Conservation (phyloP, 2,888 invertebrate genomes). For the Candidula unifasciata region DNA sequence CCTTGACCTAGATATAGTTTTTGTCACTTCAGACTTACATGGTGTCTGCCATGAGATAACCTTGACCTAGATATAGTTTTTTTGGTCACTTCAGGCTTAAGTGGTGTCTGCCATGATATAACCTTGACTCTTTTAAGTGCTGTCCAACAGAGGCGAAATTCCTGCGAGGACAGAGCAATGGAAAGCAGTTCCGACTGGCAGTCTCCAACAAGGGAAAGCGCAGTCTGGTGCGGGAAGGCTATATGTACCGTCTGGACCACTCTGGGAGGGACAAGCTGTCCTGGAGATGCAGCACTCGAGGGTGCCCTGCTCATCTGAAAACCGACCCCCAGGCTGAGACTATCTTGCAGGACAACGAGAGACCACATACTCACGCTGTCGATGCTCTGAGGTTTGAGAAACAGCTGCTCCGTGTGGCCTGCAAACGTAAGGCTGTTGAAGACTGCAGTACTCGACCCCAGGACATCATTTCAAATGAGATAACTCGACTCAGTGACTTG, state of each 20-base stretch:
- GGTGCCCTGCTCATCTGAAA: slow-evolving; percentile 34
- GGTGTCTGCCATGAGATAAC: too few species aligned
- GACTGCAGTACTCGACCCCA: slow-evolving; percentile 23
- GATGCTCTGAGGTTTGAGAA: slow-evolving; percentile 32
- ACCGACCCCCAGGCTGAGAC: background rate
- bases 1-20: too few species aligned
- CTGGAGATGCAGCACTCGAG: slow-evolving; percentile 37
- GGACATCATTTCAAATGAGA: slow-evolving; percentile 37
- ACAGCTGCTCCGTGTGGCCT: slow-evolving; percentile 33
- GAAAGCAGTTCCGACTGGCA: slow-evolving; percentile 21
- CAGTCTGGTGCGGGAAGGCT: slow-evolving; percentile 29
- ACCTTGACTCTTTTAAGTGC: background rate
- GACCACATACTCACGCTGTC: slow-evolving; percentile 18
- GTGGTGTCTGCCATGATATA: too few species aligned
- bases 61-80: too few species aligned
- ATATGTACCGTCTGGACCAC: slow-evolving; percentile 39
- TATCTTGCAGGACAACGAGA: slow-evolving; percentile 37
- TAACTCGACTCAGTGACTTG: background rate
- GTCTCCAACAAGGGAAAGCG: slow-evolving; percentile 40
- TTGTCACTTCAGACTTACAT: too few species aligned
- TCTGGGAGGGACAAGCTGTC: slow-evolving; percentile 30
- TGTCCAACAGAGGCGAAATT: background rate
- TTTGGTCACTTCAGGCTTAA: too few species aligned
- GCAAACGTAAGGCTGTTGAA: slow-evolving; percentile 32
- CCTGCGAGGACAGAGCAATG: slow-evolving; percentile 38